Conservation (phyloP, 1,140 invertebrate species). For the Lasaia peninsularis region DNA sequence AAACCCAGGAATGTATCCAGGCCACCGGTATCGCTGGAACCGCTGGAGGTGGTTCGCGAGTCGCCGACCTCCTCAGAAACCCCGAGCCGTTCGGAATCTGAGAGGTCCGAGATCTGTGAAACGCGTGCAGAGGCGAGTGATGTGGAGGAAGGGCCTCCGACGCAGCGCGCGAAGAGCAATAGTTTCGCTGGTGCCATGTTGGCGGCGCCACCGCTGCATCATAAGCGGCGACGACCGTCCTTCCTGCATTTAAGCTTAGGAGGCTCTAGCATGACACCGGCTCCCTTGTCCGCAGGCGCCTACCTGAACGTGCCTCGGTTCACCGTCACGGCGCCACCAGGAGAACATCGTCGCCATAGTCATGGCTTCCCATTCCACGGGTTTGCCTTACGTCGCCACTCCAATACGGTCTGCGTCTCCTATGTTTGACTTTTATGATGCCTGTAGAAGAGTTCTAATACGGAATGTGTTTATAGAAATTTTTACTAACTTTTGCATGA, state of each 20-base stretch:
- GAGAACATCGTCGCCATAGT: slow-evolving; percentile 68
- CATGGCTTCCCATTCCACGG: slow-evolving; percentile 71
- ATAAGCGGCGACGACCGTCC: slow-evolving; percentile 56
- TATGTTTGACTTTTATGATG: slow-evolving; percentile 36
- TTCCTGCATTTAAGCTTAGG: slow-evolving; percentile 63
- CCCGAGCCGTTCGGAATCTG: slow-evolving; percentile 39
- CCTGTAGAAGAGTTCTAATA: slow-evolving; percentile 16
- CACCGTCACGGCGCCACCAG: slow-evolving; percentile 70
- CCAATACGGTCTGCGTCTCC: slow-evolving; percentile 72
- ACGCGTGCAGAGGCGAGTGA: slow-evolving; percentile 21
- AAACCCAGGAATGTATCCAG: slow-evolving; percentile 69
- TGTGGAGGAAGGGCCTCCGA: slow-evolving; percentile 33
- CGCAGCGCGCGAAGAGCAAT: slow-evolving; percentile 63
- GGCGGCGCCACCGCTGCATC: slow-evolving; percentile 38
- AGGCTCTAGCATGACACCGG: slow-evolving; percentile 37
- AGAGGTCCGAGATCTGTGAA: slow-evolving; percentile 37
- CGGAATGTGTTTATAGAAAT: neutral
- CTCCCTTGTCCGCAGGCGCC: slow-evolving; percentile 59
- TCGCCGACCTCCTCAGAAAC: slow-evolving; percentile 54
- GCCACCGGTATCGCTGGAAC: slow-evolving; percentile 44
- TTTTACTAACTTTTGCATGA: slow-evolving; percentile 17
- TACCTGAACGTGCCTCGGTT: slow-evolving; percentile 69
- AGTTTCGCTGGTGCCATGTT: slow-evolving; percentile 64
- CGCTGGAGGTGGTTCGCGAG: slow-evolving; percentile 48
- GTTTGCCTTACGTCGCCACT: slow-evolving; percentile 73